Evolutionary conservation across 23 tunicate genomes (phyloP), one percentile per base, ranked within the genome.

Genomic region (Phallusia fumigata): DNA sequence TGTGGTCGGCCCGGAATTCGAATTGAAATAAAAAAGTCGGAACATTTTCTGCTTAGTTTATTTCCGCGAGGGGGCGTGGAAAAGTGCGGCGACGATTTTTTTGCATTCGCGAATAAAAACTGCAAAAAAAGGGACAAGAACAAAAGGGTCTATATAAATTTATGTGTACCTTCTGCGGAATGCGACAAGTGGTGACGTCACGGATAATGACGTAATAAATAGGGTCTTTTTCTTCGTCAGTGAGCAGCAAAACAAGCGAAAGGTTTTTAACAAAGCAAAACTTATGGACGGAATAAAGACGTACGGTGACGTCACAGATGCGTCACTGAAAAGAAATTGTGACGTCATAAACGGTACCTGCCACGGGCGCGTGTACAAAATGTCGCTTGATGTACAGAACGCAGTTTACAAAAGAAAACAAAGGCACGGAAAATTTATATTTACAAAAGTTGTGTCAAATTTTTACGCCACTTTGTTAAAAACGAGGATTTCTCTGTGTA

Each of bases 141-240:
- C 58, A 51, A 15, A 51, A 13, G 69, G 16, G 3, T 21, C 8
- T 58, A 13, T 58, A 58, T 11, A 58, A 58, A 58, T 5, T 11
- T 58, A 16, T 58, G 69, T 58, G 69, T 58, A 58, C 69, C 69
- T 58, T 58, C 47, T 11, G 69, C 69, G 69, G 69, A 58, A 58
- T 58, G 69, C 58, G 15, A 18, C 58, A 13, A 15, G 18, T 24
- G 69, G 13, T 58, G 69, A 58, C 69, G 69, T 58, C 69, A 58
- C 16, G 13, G 13, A 58, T 16, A 1, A 58, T 24, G 69, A 21
- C 69, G 69, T 58, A 58, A 58, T 58, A 58, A 58, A 58, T 58
- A 58, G 69, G 69, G 11, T 8, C 5, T 40, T 40, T 40, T 40
- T 10, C 47, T 40, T 10, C 47, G 47, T 40, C 5, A 24, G 28